Conservation (phyloP, 2,113 vertebrate genomes). For the Panthera tigris region DNA sequence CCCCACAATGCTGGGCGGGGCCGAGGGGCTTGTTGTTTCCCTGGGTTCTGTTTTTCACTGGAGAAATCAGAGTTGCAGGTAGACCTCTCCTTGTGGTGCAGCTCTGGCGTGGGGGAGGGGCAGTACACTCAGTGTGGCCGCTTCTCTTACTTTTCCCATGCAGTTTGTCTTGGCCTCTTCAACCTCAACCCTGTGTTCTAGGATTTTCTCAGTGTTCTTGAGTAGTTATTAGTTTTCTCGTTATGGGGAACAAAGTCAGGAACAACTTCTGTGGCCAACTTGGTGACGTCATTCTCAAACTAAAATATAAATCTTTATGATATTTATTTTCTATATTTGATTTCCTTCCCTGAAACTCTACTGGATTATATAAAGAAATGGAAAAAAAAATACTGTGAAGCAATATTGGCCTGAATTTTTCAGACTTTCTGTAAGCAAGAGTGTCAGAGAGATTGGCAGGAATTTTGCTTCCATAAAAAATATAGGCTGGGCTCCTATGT, state of each 20-base stretch:
- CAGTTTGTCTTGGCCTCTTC: neutral
- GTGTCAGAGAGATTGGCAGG: conserved; percentile 17
- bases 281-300: neutral
- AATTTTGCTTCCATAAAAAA: conserved; percentile 58
- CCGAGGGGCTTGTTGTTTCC: neutral
- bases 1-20: neutral
- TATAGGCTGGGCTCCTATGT: conserved; percentile 26
- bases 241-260: neutral
- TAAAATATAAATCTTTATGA: conserved; percentile 35
- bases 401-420: conserved; percentile 12
- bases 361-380: neutral
- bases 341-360: neutral
- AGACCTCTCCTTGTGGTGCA: neutral
- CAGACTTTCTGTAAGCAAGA: conserved; percentile 26
- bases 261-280: neutral
- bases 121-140: neutral
- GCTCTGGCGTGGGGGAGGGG: neutral
- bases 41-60: neutral
- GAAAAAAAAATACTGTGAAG: neutral
- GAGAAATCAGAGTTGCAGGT: neutral
- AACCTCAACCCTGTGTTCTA: neutral
- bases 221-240: neutral
- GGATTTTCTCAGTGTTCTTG: neutral
- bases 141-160: neutral
- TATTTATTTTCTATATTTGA: conserved; percentile 3